Percentiles rank a stretch among this genome's conserved stretches.
Conservation (phyloP, 1,140 invertebrate genomes). For the Anoplolepis gracilipes region DNA sequence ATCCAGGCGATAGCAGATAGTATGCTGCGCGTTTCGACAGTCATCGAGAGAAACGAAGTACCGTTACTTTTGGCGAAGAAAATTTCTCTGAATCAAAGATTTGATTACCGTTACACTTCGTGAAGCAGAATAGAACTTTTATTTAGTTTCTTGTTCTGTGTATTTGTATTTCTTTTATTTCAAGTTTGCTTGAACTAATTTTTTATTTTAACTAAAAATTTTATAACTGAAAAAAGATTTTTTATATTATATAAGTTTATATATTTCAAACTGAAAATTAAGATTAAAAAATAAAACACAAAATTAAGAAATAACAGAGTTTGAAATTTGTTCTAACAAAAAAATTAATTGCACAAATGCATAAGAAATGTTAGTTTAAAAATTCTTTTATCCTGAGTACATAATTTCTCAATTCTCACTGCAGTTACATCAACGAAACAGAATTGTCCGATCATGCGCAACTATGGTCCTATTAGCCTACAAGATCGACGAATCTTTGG, state of each 20-base stretch:
- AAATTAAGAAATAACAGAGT: neutral
- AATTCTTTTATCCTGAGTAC: neutral
- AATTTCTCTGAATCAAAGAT: conserved; percentile 34
- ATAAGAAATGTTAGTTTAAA: neutral
- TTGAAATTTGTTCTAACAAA: neutral
- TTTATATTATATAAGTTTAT: neutral
- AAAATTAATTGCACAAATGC: neutral
- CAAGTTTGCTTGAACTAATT: neutral
- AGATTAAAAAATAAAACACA: neutral
- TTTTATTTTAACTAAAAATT: neutral
- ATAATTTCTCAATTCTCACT: neutral
- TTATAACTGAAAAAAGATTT: neutral
- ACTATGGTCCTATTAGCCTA: conserved; percentile 30
- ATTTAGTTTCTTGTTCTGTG: neutral
- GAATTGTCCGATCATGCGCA: neutral
- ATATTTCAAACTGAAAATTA: neutral
- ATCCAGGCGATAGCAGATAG: conserved; percentile 32
- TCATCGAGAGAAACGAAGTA: conserved; percentile 11
- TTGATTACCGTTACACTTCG: neutral
- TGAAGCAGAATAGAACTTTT: neutral
- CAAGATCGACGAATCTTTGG: neutral
- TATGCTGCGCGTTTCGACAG: conserved; percentile 29
- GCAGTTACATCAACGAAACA: conserved; percentile 9
- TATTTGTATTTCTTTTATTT: conserved; percentile 7
- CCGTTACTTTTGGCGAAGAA: conserved; percentile 38